These are phyloP conservation scores for Hyalella azteca DNA, from an alignment of 2,888 invertebrate genomes.

Conservation along the genomic window DNA sequence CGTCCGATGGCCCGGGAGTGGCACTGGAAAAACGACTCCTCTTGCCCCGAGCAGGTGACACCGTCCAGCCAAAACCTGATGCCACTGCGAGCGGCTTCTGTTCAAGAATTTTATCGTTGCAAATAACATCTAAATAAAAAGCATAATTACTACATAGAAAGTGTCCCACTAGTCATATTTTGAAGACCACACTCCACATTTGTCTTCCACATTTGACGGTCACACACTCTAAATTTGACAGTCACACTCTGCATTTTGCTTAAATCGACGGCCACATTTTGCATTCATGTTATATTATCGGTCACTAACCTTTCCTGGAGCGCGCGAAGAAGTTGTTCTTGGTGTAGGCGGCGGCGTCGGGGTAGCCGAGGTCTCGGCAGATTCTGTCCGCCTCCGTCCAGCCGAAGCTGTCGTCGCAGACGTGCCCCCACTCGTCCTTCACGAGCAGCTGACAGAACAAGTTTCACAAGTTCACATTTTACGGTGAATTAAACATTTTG, in stretches of 20 bases:
- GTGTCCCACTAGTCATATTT: no score
- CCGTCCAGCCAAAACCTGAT: conserved; percentile 49
- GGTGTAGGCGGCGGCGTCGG: conserved; percentile 72
- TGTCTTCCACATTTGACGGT: no score
- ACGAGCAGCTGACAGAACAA: conserved; percentile 45
- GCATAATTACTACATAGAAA: no score
- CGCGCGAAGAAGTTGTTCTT: conserved; percentile 73
- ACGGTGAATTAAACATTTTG: no score
- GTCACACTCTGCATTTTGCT: no score
- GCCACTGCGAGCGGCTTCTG: conserved; percentile 30
- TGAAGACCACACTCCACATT: no score
- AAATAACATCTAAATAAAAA: no score
- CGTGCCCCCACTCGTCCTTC: conserved; percentile 72
- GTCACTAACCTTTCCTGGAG: conserved; percentile 77
- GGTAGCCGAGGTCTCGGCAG: conserved; percentile 74
- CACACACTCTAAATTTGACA: no score
- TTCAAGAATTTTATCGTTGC: neutral
- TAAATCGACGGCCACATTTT: no score
- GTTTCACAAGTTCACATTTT: no score
- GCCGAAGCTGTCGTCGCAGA: conserved; percentile 77
- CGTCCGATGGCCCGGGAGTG: conserved; percentile 43
- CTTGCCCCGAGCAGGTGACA: conserved; percentile 40
- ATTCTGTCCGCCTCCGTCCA: conserved; percentile 73
- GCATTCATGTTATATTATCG: no score
- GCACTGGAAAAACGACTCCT: conserved; percentile 42